Conservation (phyloP, 1,140 invertebrate species). For the Drosophila rufa region DNA sequence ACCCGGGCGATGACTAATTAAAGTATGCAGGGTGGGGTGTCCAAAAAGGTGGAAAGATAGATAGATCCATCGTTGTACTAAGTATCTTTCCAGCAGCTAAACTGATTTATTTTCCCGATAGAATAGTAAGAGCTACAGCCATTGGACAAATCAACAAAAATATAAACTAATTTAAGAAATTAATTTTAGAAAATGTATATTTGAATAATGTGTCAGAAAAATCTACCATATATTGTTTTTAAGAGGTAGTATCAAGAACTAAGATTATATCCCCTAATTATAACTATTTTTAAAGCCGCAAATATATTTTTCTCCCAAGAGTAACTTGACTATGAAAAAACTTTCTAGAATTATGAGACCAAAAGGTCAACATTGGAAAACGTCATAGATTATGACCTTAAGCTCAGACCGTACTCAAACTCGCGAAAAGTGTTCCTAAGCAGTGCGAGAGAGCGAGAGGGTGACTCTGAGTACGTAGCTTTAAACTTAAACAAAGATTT, state of each 20-base stretch:
- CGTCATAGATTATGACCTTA: too few species aligned
- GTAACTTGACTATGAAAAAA: background rate
- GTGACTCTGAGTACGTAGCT: too few species aligned
- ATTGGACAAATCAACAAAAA: too few species aligned
- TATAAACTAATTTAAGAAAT: too few species aligned
- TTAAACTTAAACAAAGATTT: too few species aligned
- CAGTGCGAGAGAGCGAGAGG: too few species aligned
- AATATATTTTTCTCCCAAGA: background rate
- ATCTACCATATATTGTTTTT: too few species aligned
- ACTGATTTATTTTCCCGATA: background rate
- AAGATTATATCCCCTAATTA: background rate
- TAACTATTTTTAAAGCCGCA: background rate
- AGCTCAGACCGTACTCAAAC: too few species aligned
- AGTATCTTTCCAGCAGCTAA: background rate
- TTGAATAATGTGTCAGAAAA: too few species aligned
- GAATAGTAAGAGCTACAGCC: too few species aligned
- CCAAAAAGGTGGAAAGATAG: too few species aligned
- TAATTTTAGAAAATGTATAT: background rate
- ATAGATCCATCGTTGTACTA: background rate
- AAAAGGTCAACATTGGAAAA: background rate
- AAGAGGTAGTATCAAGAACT: background rate
- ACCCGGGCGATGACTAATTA: constrained; percentile 10
- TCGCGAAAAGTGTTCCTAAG: too few species aligned
- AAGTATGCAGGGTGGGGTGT: background rate
- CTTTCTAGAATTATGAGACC: background rate